Evolutionary conservation across 2,797 vertebrate species (phyloP).

Genomic region (Cercopithecus mitis): DNA sequence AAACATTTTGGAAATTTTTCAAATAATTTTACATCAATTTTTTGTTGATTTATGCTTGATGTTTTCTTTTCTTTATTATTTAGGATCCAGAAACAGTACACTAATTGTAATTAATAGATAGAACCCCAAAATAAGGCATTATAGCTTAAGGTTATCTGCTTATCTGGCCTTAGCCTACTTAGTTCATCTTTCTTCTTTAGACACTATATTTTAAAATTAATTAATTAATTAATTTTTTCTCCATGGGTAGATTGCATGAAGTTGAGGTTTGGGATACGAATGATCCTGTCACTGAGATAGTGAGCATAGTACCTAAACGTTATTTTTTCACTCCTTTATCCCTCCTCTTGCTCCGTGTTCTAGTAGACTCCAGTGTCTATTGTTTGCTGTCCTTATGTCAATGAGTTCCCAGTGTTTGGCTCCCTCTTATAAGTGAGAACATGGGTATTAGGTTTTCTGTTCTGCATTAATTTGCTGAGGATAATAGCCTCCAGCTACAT

Average conservation of each 20-base stretch:
- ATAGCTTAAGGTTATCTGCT: background rate
- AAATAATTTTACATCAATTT: background rate
- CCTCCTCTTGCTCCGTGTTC: background rate
- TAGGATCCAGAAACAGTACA: background rate
- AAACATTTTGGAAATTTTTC: background rate
- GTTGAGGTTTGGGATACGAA: background rate
- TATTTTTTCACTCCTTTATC: background rate
- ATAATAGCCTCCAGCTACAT: background rate
- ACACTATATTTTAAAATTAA: background rate
- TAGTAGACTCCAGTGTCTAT: background rate
- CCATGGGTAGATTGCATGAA: background rate
- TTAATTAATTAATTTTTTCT: background rate
- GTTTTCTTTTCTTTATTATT: background rate
- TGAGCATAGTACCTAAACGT: background rate
- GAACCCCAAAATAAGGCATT: background rate
- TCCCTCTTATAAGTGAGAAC: background rate
- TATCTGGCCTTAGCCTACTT: background rate
- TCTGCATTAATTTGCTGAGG: background rate
- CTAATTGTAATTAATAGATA: background rate
- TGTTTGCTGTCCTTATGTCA: background rate
- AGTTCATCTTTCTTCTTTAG: background rate
- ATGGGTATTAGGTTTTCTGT: background rate
- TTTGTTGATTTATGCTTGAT: background rate
- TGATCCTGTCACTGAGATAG: background rate
- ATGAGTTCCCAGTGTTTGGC: background rate